Base-by-base conservation (phyloP, 2,888 invertebrate species). In the Scaptomyza reducta region DNA sequence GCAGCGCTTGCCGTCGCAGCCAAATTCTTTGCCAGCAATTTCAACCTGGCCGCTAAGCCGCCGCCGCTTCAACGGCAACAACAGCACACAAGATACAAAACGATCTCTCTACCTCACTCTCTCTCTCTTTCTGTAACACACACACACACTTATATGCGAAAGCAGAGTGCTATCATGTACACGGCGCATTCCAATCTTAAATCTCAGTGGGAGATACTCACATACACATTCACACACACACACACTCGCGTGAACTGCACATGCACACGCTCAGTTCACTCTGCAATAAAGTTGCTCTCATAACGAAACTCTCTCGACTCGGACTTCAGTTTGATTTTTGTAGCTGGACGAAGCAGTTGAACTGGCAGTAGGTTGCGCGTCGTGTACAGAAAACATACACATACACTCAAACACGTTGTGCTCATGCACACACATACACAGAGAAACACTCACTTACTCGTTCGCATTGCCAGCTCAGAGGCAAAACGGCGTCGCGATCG, bases 301-400 rank as follows among this genome's bases (percentile, higher is more conserved):
- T 25, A 27, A 54, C 42, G 49, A 54, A 77, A 73, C 74, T 74
- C 77, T 74, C 74, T 72, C 75, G 70, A 70, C 63, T 80, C 70
- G 78, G 81, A 79, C 78, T 77, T 89, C 65, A 89, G 89, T 88
- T 87, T 87, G 82, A 87, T 89, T 88, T 89, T 73, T 77, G 87
- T 87, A 80, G 87, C 87, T 87, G 89, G 89, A 81, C 87, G 87
- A 85, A 88, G 77, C 89, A 85, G 89, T 84, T 77, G 80, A 76
- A 59, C 63, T 70, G 60, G 65, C 78, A 74, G 75, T 74, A 78
- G 75, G 75, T 74, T 74, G 75, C 74, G 78, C 78, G 74, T 77
- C 59, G 74, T 75, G 55, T 68, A 61, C 59, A 46, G 44, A 51
- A 55, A 29, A 65, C 44, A 55, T 16, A 57, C 47, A 65, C 41